Evolutionary conservation across 2,113 vertebrate genomes (phyloP).

Genomic region (Mirza zaza): DNA sequence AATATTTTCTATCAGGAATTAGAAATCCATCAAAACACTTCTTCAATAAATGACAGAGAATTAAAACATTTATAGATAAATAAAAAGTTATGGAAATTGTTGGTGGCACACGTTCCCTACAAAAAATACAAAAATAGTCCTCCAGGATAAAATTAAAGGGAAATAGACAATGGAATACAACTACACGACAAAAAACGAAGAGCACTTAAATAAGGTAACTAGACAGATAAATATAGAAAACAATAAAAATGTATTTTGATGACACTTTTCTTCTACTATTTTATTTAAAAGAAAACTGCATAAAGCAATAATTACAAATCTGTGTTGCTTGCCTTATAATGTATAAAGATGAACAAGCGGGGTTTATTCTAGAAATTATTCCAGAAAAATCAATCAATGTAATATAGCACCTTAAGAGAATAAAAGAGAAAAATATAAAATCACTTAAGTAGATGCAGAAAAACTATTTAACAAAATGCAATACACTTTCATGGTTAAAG

Average conservation of each 20-base stretch:
- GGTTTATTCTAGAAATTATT: neutral
- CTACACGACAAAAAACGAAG: neutral
- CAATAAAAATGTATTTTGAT: neutral
- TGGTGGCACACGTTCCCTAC: neutral
- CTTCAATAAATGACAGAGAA: neutral
- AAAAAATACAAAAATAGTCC: neutral
- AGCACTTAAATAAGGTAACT: neutral
- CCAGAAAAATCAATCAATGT: neutral
- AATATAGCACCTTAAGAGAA: neutral
- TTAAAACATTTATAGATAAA: neutral
- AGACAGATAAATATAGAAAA: neutral
- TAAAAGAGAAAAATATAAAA: neutral
- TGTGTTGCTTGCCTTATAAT: neutral
- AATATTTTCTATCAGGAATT: neutral
- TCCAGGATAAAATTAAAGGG: neutral
- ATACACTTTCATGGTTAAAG: neutral
- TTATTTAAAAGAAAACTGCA: neutral
- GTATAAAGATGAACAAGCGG: neutral
- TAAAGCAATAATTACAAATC: neutral
- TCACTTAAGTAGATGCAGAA: neutral
- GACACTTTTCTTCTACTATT: neutral
- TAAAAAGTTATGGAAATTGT: neutral
- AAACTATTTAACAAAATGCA: neutral
- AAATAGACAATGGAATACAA: neutral
- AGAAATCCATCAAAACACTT: neutral